Conservation (phyloP, 2,797 vertebrate species). For the Leucoraja ocellata region DNA sequence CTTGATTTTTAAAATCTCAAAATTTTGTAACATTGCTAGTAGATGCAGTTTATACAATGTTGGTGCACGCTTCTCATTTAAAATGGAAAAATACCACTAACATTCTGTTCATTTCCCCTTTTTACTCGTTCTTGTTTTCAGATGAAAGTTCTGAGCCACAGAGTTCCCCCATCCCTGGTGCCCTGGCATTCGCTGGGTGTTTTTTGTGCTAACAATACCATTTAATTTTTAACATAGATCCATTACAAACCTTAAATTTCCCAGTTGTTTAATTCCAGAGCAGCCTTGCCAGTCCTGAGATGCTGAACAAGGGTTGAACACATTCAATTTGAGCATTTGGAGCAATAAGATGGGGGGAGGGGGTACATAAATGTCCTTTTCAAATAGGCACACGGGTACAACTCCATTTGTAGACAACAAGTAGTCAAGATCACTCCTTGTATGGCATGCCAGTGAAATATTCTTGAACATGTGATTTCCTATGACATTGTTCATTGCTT, state of each 20-base stretch:
- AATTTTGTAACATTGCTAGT: too few relatives aligned
- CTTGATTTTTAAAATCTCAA: too few relatives aligned
- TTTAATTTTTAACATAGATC: neutral
- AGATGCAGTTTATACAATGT: too few relatives aligned
- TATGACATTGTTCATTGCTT: neutral
- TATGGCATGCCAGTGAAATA: neutral
- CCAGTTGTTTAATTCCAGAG: neutral
- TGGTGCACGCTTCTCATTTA: too few relatives aligned
- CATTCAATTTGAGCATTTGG: neutral
- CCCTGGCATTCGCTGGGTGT: neutral
- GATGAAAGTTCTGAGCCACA: neutral
- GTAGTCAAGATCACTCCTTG: neutral
- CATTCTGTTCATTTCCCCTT: neutral
- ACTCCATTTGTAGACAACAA: neutral
- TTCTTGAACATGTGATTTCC: neutral
- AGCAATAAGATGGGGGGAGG: too few relatives aligned
- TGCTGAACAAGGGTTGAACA: neutral
- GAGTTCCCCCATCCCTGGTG: neutral
- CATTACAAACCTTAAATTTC: neutral
- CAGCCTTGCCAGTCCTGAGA: neutral
- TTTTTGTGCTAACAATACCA: neutral
- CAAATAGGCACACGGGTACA: neutral
- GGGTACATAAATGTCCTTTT: too few relatives aligned
- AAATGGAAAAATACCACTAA: neutral
- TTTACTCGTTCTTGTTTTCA: too few relatives aligned